Conservation (phyloP, 2,888 invertebrate genomes). For the Nomada fucata region DNA sequence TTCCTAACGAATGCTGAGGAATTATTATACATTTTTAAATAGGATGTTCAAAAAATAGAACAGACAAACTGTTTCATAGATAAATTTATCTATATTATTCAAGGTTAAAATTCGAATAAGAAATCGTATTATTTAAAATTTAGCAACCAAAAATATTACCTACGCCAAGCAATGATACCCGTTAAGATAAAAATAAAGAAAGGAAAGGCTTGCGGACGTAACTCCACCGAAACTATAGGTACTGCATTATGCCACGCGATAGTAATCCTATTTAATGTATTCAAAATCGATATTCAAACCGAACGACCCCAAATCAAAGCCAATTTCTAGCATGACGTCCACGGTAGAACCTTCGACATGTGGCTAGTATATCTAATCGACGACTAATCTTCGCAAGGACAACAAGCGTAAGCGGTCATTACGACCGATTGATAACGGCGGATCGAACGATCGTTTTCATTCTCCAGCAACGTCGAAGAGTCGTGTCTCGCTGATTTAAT, state of each 20-base stretch:
- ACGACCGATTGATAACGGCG: constrained; percentile 33
- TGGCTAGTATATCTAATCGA: constrained; percentile 50
- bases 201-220: no score
- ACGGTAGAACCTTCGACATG: constrained; percentile 34
- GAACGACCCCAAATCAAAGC: constrained; percentile 30
- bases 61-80: no score
- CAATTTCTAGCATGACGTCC: constrained; percentile 44
- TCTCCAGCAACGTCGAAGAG: background rate
- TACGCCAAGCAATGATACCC: no score
- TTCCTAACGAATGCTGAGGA: no score
- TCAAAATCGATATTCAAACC: background rate
- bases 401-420: constrained; percentile 14
- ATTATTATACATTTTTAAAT: no score
- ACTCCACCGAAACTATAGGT: background rate
- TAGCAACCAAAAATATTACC: no score
- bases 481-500: constrained; percentile 37
- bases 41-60: no score
- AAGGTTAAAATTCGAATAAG: no score
- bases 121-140: no score
- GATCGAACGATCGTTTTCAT: constrained; percentile 6
- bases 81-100: no score
- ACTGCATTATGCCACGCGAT: background rate
- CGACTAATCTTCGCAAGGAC: constrained; percentile 58
- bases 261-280: background rate
- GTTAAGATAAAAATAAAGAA: no score